Base-by-base conservation (phyloP, 2,888 invertebrate genomes). In the Empis stercorea region DNA sequence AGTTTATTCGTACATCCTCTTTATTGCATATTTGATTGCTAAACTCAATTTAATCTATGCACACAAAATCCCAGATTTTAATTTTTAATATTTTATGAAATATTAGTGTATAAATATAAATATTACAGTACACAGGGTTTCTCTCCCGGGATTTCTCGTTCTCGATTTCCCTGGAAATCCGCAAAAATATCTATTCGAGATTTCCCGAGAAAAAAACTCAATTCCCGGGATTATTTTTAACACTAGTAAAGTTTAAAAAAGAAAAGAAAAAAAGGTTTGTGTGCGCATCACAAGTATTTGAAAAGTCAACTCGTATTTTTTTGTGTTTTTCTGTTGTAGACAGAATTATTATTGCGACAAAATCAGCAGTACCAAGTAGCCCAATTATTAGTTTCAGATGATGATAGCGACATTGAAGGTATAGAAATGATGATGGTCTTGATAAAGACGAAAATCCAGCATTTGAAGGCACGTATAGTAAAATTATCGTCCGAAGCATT, bases 331-430 rank as follows among this genome's bases (percentile, higher is more conserved):
- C n/a, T n/a, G n/a, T n/a, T n/a, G n/a, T n/a, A 42, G 30, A 42
- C 15, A n/a, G 15, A 39, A 42, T 27, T 27, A 42, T 42, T 42
- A 23, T 42, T 30, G 27, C 30, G 2, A 42, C 30, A 42, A 42
- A 42, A 42, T 42, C 15, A 42, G 27, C 10, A 42, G 41, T 30
- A 42, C 10, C 41, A 42, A 42, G 27, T 42, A 42, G 27, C 30
- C 27, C 41, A 42, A 42, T 27, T 42, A 42, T 42, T 23, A 42
- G n/a, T n/a, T n/a, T n/a, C n/a, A n/a, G 41, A 42, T 42, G 41
- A 42, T 42, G 41, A 42, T 42, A 42, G 41, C 41, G 27, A 42
- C 41, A 30, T 30, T 42, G 30, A 42, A 42, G 14, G 23, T 42
- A 30, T n/a, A 36, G 36, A 13, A 36, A 30, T 42, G 23, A 42